These are phyloP conservation scores for Lethocerus indicus DNA, from an alignment of 1,140 invertebrate species.

Conservation along the genomic window DNA sequence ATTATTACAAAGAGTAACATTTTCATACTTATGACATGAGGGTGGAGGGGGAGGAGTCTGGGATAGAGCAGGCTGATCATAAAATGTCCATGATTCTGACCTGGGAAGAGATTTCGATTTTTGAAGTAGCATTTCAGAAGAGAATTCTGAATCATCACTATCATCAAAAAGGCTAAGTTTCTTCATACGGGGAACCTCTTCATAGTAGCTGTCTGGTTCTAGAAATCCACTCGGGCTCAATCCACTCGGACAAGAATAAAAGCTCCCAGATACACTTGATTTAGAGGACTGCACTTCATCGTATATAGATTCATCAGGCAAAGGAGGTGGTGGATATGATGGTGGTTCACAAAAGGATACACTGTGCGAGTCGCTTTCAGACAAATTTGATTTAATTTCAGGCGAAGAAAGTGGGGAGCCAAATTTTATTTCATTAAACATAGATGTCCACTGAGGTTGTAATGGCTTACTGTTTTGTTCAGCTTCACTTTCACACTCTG, in stretches of 20 bases:
- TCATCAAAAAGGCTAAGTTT: conserved; percentile 18
- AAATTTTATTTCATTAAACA: conserved; percentile 29
- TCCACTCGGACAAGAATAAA: conserved; percentile 22
- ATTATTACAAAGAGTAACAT: no score
- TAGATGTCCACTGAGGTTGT: conserved; percentile 25
- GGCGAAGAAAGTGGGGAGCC: conserved; percentile 26
- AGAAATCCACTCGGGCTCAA: no score
- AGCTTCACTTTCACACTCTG: conserved; percentile 5
- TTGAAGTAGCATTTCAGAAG: conserved; percentile 21
- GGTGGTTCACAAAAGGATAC: conserved; percentile 24
- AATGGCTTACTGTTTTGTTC: conserved; percentile 23
- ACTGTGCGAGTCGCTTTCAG: conserved; percentile 12
- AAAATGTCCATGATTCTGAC: conserved; percentile 33
- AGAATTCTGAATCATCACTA: conserved; percentile 29
- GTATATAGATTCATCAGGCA: conserved; percentile 36
- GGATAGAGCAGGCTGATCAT: conserved; percentile 23
- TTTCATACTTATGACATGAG: conserved; percentile 18
- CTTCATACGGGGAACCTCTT: conserved; percentile 13
- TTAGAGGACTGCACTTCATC: conserved; percentile 30
- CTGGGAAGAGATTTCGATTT: background rate
- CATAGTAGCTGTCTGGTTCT: conserved; percentile 19
- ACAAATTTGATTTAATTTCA: conserved; percentile 26
- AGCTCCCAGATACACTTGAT: conserved; percentile 24
- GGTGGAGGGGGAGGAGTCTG: no score
- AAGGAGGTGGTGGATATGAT: conserved; percentile 35